Percentiles rank a stretch among this genome's conserved stretches.
These are phyloP conservation scores for Zonotrichia leucophrys DNA, from an alignment of 2,113 vertebrate species.

Conservation along the genomic window DNA sequence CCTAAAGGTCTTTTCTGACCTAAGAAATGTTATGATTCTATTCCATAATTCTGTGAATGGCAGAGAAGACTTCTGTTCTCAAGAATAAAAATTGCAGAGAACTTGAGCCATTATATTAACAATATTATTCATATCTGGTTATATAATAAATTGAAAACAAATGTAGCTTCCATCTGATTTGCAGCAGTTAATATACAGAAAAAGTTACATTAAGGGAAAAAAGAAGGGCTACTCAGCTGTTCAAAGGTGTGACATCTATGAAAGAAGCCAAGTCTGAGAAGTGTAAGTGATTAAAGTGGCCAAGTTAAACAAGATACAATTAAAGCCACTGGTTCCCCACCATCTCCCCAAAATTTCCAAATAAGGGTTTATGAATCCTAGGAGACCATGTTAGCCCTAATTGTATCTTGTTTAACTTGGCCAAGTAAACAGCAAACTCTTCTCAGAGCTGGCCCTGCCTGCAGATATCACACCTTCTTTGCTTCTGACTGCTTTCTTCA, in stretches of 20 bases:
- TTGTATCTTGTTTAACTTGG: constrained; percentile 77
- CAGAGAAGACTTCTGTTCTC: neutral
- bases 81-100: neutral
- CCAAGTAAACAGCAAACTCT: constrained; percentile 71
- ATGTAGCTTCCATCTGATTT: neutral
- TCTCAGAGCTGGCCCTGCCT: constrained; percentile 66
- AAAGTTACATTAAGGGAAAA: constrained; percentile 4
- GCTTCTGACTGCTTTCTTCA: constrained; percentile 53
- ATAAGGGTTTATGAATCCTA: constrained; percentile 60
- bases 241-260: constrained; percentile 63
- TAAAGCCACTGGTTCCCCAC: constrained; percentile 57
- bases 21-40: neutral
- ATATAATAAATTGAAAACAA: neutral
- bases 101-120: neutral
- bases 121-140: neutral
- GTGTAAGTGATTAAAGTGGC: constrained; percentile 52
- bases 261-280: constrained; percentile 67
- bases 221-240: constrained; percentile 48
- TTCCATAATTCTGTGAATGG: neutral
- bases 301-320: constrained; percentile 74
- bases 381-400: constrained; percentile 72
- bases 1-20: neutral
- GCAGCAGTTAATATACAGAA: constrained; percentile 14
- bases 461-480: constrained; percentile 71
- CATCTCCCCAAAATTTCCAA: constrained; percentile 36